Conservation (phyloP, 2,888 invertebrate genomes). For the Lagria hirta region DNA sequence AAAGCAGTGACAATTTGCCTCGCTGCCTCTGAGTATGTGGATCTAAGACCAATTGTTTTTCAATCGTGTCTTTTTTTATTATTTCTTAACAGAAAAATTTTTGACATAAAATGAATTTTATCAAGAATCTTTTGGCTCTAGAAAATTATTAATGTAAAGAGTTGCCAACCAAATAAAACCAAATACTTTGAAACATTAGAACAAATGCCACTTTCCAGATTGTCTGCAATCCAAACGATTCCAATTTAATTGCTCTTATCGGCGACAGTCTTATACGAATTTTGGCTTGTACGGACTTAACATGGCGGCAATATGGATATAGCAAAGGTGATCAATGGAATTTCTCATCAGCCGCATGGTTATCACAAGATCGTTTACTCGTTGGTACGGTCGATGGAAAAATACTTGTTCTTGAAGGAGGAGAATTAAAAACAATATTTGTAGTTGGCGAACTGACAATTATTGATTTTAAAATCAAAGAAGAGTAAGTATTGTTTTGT, state of each 20-base stretch:
- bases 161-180: too few relatives aligned
- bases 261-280: conserved; percentile 70
- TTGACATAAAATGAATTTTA: neutral
- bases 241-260: conserved; percentile 69
- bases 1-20: too few relatives aligned
- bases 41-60: too few relatives aligned
- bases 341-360: conserved; percentile 77
- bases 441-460: conserved; percentile 62
- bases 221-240: conserved; percentile 75
- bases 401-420: conserved; percentile 80
- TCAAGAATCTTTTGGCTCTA: neutral
- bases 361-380: conserved; percentile 79
- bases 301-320: conserved; percentile 82
- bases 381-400: conserved; percentile 78
- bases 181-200: too few relatives aligned
- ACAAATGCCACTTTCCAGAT: too few relatives aligned
- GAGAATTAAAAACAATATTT: conserved; percentile 73
- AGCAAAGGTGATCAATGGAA: conserved; percentile 76
- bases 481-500: conserved; percentile 53
- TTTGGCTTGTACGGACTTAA: conserved; percentile 73
- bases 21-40: too few relatives aligned
- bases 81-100: conserved; percentile 1
- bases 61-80: too few relatives aligned
- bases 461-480: conserved; percentile 65
- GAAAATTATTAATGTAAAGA: too few relatives aligned